Evolutionary conservation across 2,113 vertebrate species (phyloP).

Genomic region (Hipposideros armiger): DNA sequence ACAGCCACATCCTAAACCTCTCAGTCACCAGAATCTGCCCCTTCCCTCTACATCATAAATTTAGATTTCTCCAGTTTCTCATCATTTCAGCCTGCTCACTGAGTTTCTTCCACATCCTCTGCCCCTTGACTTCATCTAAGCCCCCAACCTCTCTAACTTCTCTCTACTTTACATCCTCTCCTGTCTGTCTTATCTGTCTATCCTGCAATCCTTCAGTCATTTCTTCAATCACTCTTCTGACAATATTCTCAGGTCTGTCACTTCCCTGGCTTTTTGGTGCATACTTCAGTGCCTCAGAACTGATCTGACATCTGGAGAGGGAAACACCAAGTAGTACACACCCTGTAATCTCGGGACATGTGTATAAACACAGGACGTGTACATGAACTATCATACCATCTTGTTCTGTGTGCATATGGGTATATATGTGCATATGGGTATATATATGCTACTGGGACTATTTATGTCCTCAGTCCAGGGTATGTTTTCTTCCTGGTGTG

Average conservation of each 20-base stretch:
- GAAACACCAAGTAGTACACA: background rate
- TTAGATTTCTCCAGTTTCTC: background rate
- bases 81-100: background rate
- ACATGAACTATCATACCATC: background rate
- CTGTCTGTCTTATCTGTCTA: background rate
- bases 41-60: background rate
- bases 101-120: background rate
- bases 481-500: background rate
- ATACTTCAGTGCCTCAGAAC: background rate
- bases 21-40: background rate
- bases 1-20: background rate
- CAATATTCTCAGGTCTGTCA: background rate
- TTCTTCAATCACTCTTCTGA: background rate
- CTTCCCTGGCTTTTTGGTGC: background rate
- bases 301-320: background rate
- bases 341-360: no score
- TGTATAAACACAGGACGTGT: no score
- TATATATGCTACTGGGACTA: no score
- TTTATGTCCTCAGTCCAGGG: background rate
- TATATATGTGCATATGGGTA: background rate
- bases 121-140: background rate
- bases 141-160: background rate
- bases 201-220: background rate
- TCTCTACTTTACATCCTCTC: background rate
- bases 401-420: background rate